phyloP scores from a whole-genome alignment of 1,140 invertebrate genomes.

The Hyles vespertilio region DNA sequence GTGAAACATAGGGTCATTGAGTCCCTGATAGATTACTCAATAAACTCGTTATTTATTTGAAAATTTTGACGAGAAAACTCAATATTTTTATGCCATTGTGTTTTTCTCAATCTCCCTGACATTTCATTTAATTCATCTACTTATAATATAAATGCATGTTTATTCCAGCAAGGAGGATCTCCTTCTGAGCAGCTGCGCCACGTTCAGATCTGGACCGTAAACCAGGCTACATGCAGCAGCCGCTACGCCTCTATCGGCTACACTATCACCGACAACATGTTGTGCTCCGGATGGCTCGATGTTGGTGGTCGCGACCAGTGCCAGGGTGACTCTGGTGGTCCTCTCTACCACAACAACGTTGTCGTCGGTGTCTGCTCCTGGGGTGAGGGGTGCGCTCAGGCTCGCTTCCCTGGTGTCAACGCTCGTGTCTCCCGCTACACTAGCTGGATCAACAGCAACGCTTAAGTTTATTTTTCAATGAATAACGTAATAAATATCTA shows the following conservation, averaged over 20 bases:
- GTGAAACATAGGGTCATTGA: no score
- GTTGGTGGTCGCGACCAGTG: conserved; percentile 51
- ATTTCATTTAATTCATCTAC: no score
- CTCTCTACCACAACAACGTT: conserved; percentile 73
- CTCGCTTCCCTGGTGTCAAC: conserved; percentile 73
- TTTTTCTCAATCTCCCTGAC: no score
- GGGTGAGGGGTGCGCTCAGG: conserved; percentile 71
- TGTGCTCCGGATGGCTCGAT: conserved; percentile 10
- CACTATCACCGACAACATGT: conserved; percentile 14
- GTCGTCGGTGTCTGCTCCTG: conserved; percentile 77
- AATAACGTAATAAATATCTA: no score
- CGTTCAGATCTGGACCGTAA: conserved; percentile 5
- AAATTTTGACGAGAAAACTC: no score
- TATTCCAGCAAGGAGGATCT: not conserved
- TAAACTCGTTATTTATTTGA: no score
- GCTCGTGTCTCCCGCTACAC: conserved; percentile 55
- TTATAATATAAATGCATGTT: no score
- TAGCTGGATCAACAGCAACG: conserved; percentile 38
- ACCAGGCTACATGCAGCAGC: conserved; percentile 9
- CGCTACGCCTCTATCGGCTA: conserved; percentile 4
- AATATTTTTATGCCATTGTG: no score
- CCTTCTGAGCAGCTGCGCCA: conserved; percentile 7
- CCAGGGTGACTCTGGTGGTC: conserved; percentile 79
- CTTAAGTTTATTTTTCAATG: conserved; percentile 14
- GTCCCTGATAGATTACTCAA: no score